Evolutionary conservation across 2,888 invertebrate species (phyloP), one percentile per base, ranked within the genome.

Genomic region (Lasioglossum marginatum): DNA sequence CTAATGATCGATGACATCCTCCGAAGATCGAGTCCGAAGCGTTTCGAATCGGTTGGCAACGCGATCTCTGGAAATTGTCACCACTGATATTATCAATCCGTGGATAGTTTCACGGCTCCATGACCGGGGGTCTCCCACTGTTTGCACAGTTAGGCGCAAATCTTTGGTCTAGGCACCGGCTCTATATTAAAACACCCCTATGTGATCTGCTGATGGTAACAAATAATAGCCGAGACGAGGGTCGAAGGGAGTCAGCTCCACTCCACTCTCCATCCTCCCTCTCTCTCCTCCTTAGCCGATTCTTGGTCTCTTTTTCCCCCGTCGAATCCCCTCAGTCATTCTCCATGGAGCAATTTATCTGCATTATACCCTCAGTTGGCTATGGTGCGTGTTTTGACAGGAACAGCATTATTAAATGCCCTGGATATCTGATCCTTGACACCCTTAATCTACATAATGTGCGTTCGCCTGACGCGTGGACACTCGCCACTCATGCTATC

Each of bases 351-450:
- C 94, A 94, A 95, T 95, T 95, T 95, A 95, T 95, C 95, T 93
- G 92, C 92, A 94, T 95, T 95, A 95, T 94, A 94, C 94, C 94
- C 94, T 94, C 94, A 93, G 94, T 94, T 94, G 93, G 92, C 91
- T 92, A 91, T 91, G 92, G 92, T 93, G 93, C 93, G 92, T 95
- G 94, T 95, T 95, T 95, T 95, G 95, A 95, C 95, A 95, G 94
- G 94, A 94, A 95, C 95, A 94, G 94, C 92, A 95, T 95, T 95
- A 95, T 95, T 95, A 95, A 95, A 95, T 95, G 94, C 92, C 93
- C 93, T 88, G 92, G 93, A 94, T 95, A 95, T 95, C 95, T 94
- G 95, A 95, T 95, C 92, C 92, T 91, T 92, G 91, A 94, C 94
- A 94, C 94, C 94, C 95, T 93, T 94, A 94, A 95, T 95, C 94